phyloP scores from a whole-genome alignment of 30 jellyfish, hydroid and myxozoan genomes.

The Hydractinia echinata region DNA sequence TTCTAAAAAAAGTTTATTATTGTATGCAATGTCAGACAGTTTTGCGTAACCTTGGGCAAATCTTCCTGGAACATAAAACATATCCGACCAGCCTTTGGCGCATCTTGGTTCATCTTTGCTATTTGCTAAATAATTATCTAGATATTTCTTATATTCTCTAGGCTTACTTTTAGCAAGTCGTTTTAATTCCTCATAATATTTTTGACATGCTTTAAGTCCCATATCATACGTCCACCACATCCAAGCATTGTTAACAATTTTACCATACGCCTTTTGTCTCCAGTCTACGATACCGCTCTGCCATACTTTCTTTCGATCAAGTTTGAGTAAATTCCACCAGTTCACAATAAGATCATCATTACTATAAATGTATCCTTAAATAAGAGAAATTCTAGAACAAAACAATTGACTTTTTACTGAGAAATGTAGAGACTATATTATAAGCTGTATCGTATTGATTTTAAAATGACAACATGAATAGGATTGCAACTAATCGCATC shows the following conservation, averaged over 20 bases:
- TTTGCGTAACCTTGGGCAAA: conserved; percentile 32
- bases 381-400: background rate
- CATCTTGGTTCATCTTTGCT: conserved; percentile 75
- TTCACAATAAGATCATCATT: conserved; percentile 75
- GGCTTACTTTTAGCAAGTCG: conserved; percentile 4
- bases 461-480: too few relatives aligned
- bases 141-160: background rate
- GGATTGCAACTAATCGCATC: too few relatives aligned
- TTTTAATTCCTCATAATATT: conserved; percentile 32
- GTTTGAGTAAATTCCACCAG: conserved; percentile 71
- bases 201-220: conserved; percentile 66
- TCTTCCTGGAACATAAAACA: conserved; percentile 67
- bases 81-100: conserved; percentile 91
- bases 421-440: too few relatives aligned
- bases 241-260: conserved; percentile 46
- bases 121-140: conserved; percentile 34
- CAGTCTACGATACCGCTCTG: conserved; percentile 72
- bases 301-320: conserved; percentile 65
- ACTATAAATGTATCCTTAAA: conserved; percentile 57
- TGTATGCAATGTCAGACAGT: conserved; percentile 29
- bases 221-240: conserved; percentile 72
- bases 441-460: too few relatives aligned
- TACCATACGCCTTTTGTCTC: conserved; percentile 63
- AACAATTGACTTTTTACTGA: background rate
- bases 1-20: conserved; percentile 52